Evolutionary conservation across 2,113 vertebrate species (phyloP).

Genomic region (Axis porcinus): DNA sequence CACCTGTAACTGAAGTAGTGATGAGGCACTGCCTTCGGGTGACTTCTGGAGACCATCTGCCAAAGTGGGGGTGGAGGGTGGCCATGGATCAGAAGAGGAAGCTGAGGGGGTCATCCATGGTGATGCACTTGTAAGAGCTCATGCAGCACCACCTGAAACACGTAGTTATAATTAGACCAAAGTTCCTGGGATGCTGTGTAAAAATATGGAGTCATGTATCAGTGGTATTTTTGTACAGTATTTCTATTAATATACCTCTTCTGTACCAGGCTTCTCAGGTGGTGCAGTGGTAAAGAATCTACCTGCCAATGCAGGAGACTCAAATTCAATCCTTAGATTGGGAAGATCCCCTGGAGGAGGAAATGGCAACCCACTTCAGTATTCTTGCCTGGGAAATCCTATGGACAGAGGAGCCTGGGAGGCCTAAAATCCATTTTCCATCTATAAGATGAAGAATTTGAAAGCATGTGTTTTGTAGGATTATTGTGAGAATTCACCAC

Average conservation of each 20-base stretch:
- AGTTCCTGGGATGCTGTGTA: not conserved
- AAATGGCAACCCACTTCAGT: not conserved
- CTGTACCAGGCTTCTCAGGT: not conserved
- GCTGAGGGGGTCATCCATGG: rapidly evolving
- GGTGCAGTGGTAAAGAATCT: not conserved
- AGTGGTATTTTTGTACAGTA: not conserved
- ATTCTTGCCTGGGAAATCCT: not conserved
- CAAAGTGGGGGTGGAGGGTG: not conserved
- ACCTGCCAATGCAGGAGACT: not conserved
- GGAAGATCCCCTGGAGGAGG: not conserved
- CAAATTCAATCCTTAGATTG: not conserved
- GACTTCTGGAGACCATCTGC: not conserved
- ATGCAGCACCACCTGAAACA: not conserved
- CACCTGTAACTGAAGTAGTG: not conserved
- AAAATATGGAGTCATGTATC: not conserved
- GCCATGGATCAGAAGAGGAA: not conserved
- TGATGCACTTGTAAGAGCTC: not conserved
- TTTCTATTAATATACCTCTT: not conserved
- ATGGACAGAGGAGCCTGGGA: not conserved
- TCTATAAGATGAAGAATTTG: not conserved
- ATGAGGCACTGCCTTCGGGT: not conserved
- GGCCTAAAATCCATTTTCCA: not conserved
- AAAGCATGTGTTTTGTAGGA: not conserved
- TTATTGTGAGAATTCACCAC: slow-evolving; percentile 22
- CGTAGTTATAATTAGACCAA: not conserved